Evolutionary conservation across 2,888 invertebrate species (phyloP).

Genomic region (Nemoura dubitans): DNA sequence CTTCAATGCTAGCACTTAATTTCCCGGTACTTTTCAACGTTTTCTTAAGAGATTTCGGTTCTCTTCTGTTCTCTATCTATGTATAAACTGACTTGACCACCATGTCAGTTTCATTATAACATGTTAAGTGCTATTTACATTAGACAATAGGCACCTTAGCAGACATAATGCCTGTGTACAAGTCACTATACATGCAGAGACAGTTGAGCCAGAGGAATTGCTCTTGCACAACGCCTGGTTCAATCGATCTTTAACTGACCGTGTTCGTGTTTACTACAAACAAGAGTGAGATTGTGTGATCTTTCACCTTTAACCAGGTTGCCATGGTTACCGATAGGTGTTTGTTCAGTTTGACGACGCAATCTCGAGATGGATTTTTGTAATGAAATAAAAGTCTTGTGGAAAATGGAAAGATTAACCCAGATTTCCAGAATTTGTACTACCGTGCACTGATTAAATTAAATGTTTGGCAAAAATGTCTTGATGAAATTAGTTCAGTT

Average conservation of each 20-base stretch:
- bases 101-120: not conserved
- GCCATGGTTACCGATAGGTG: not conserved
- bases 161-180: not conserved
- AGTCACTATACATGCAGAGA: not conserved
- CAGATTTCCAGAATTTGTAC: too few species aligned
- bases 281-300: not conserved
- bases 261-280: not conserved
- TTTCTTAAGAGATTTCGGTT: not conserved
- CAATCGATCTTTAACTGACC: not conserved
- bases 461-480: too few species aligned
- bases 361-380: not conserved
- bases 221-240: not conserved
- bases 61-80: not conserved
- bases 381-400: too few species aligned
- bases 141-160: not conserved
- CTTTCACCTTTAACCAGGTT: not conserved
- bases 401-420: too few species aligned
- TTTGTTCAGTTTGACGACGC: not conserved
- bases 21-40: too few species aligned
- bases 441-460: too few species aligned
- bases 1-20: too few species aligned
- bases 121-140: conserved; percentile 5
- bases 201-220: not conserved
- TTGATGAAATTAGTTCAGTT: too few species aligned
- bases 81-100: not conserved